Conservation (phyloP, 2,797 vertebrate species). For the Ceyx erithaca region DNA sequence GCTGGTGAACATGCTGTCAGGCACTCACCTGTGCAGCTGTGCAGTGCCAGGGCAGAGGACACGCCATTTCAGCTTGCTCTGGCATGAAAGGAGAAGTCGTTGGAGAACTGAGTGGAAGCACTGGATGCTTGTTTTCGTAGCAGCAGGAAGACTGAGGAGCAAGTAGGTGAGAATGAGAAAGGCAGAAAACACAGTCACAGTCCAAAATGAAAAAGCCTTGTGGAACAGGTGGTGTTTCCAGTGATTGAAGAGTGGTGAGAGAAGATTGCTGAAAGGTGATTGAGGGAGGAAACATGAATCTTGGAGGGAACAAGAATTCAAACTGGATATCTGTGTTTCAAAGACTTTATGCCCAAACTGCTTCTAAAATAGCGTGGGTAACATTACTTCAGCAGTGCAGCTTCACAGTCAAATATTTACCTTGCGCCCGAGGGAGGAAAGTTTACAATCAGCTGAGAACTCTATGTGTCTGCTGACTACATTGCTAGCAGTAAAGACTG, state of each 20-base stretch:
- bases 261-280: not conserved
- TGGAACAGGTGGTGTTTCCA: not conserved
- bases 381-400: not conserved
- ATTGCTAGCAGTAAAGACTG: not conserved
- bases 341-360: not conserved
- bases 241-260: not conserved
- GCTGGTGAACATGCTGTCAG: not conserved
- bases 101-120: fast-evolving
- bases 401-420: not conserved
- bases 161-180: not conserved
- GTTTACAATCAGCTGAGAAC: not conserved
- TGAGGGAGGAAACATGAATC: not conserved
- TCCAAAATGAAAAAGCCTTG: not conserved
- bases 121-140: not conserved
- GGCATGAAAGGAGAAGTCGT: not conserved
- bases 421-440: not conserved
- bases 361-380: not conserved
- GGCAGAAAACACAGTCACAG: not conserved
- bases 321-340: not conserved
- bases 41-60: not conserved
- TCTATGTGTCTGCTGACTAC: not conserved
- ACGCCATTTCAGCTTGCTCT: not conserved
- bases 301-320: not conserved
- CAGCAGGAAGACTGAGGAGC: not conserved
- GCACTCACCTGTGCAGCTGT: not conserved